Evolutionary conservation across 2,888 invertebrate genomes (phyloP).

Genomic region (Agonopterix heracliana): DNA sequence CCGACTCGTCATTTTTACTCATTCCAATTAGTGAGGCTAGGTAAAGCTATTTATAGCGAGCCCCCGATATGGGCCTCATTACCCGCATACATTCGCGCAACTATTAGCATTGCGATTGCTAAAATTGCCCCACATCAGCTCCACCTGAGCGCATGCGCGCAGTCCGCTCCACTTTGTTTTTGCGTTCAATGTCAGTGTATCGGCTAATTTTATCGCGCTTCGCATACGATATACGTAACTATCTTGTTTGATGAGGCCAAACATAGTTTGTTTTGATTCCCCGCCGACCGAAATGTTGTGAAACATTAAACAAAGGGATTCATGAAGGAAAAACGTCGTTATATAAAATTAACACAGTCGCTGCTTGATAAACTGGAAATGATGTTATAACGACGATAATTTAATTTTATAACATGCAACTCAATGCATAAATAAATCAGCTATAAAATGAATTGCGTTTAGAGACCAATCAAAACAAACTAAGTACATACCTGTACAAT

Average conservation of each 20-base stretch:
- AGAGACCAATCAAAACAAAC: too few species aligned
- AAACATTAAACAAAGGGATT: constrained; percentile 13
- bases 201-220: constrained; percentile 71
- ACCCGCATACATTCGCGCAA: constrained; percentile 29
- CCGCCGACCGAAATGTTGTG: constrained; percentile 44
- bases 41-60: constrained; percentile 26
- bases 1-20: constrained; percentile 46
- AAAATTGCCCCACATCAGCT: constrained; percentile 43
- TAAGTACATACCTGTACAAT: too few species aligned
- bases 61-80: constrained; percentile 45
- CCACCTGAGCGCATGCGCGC: constrained; percentile 59
- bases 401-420: too few species aligned
- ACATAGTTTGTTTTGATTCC: constrained; percentile 67
- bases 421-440: too few species aligned
- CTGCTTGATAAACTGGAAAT: too few species aligned
- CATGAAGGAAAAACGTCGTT: neutral
- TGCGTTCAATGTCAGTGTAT: constrained; percentile 75
- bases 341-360: too few species aligned
- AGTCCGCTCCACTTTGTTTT: constrained; percentile 63
- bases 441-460: too few species aligned
- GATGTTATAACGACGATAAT: too few species aligned
- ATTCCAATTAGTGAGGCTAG: constrained; percentile 46
- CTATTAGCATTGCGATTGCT: constrained; percentile 44
- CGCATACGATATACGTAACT: constrained; percentile 57
- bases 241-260: constrained; percentile 63